These are phyloP conservation scores for Merluccius polli DNA, from an alignment of 2,797 vertebrate genomes.

Conservation along the genomic window DNA sequence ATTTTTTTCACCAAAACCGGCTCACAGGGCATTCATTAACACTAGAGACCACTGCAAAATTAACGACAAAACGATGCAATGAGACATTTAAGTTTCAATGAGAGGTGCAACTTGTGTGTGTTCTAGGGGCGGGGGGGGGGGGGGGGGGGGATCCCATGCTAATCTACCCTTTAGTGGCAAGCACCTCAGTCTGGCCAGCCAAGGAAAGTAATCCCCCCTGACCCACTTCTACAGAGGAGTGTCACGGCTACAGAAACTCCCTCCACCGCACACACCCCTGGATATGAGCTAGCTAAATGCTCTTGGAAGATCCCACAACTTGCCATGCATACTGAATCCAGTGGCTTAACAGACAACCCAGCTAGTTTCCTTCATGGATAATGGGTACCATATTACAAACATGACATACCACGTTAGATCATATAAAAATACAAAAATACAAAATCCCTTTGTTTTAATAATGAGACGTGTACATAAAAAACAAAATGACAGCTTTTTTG, in stretches of 20 bases:
- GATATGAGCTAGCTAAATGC: slow-evolving; percentile 29
- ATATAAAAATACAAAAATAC: neutral
- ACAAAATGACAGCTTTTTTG: neutral
- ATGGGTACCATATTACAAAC: neutral
- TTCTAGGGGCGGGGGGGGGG: slow-evolving; percentile 8
- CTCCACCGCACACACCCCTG: slow-evolving; percentile 18
- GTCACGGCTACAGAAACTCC: slow-evolving; percentile 24
- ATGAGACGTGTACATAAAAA: neutral
- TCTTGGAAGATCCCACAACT: neutral
- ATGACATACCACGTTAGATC: neutral
- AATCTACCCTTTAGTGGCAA: slow-evolving; percentile 61
- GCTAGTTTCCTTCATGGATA: neutral
- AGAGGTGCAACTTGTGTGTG: neutral
- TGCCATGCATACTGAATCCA: slow-evolving; percentile 9
- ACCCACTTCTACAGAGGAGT: slow-evolving; percentile 59
- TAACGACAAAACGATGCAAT: too few species aligned
- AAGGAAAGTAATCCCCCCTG: slow-evolving; percentile 66
- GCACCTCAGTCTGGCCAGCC: slow-evolving; percentile 22
- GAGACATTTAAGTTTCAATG: too few species aligned
- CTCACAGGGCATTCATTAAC: too few species aligned
- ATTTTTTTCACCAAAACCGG: too few species aligned
- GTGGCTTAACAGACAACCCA: slow-evolving; percentile 7
- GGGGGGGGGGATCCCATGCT: slow-evolving; percentile 51
- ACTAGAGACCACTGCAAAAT: too few species aligned
- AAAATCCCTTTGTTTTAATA: neutral